Conservation (phyloP, 2,797 vertebrate species). For the Pteropus rufus region DNA sequence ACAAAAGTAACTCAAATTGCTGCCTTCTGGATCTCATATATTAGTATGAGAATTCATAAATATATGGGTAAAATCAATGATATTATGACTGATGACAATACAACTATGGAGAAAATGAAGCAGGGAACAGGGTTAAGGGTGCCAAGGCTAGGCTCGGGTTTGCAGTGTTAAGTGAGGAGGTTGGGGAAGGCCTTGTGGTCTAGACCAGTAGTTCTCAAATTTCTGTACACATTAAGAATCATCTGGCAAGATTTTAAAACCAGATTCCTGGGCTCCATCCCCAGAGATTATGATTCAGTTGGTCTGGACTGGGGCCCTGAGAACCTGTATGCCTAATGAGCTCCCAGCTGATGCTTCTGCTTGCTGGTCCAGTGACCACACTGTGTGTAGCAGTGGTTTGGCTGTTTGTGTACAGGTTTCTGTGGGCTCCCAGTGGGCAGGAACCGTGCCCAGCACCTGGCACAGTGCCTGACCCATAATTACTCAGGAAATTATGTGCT, state of each 20-base stretch:
- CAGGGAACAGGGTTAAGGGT: background rate
- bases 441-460: slow-evolving; percentile 3
- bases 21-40: background rate
- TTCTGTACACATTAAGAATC: background rate
- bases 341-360: background rate
- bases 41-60: background rate
- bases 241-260: background rate
- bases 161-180: background rate
- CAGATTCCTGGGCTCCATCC: background rate
- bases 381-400: background rate
- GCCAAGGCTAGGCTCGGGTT: background rate
- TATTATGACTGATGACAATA: background rate
- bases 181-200: background rate
- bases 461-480: background rate
- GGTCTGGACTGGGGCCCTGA: background rate
- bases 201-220: background rate
- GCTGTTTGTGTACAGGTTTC: background rate
- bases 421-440: slow-evolving; percentile 28
- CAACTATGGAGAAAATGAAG: background rate
- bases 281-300: background rate
- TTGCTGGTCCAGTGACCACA: background rate
- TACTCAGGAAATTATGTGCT: background rate
- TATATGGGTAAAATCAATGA: background rate
- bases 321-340: background rate
- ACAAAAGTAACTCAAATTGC: background rate